Evolutionary conservation across 1,140 invertebrate genomes (phyloP).

Genomic region (Camponotus pennsylvanicus): DNA sequence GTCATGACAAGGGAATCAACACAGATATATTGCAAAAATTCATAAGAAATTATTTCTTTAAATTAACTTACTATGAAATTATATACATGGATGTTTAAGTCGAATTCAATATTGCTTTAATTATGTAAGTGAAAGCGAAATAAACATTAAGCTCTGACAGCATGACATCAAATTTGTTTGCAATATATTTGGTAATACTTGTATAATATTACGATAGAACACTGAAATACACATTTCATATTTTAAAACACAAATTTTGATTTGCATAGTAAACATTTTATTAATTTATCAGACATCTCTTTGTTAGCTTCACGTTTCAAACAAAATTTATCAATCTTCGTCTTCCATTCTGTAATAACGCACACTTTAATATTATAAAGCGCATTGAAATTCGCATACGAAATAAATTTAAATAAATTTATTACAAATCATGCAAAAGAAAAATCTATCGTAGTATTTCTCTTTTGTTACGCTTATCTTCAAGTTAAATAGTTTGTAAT

Average conservation of each 20-base stretch:
- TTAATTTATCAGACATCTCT: not conserved
- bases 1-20: slow-evolving; percentile 33
- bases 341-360: slow-evolving; percentile 20
- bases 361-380: not conserved
- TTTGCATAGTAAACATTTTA: not conserved
- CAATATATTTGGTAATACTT: not conserved
- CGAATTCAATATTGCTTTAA: not conserved
- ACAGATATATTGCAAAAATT: not conserved
- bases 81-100: not conserved
- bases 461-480: slow-evolving; percentile 24
- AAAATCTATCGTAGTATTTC: slow-evolving; percentile 2
- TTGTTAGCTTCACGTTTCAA: not conserved
- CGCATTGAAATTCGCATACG: not conserved
- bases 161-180: slow-evolving; percentile 5
- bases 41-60: slow-evolving; percentile 19
- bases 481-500: slow-evolving; percentile 63
- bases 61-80: not conserved
- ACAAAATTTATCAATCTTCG: slow-evolving; percentile 8
- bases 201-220: not conserved
- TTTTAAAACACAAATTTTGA: slow-evolving; percentile 1
- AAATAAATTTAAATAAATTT: slow-evolving; percentile 25
- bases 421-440: not conserved
- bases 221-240: not conserved
- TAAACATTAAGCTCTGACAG: not conserved
- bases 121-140: not conserved